Percentiles rank a stretch among this genome's conserved stretches.
Evolutionary conservation across 2,113 vertebrate genomes (phyloP).

Genomic region (Dascyllus trimaculatus): DNA sequence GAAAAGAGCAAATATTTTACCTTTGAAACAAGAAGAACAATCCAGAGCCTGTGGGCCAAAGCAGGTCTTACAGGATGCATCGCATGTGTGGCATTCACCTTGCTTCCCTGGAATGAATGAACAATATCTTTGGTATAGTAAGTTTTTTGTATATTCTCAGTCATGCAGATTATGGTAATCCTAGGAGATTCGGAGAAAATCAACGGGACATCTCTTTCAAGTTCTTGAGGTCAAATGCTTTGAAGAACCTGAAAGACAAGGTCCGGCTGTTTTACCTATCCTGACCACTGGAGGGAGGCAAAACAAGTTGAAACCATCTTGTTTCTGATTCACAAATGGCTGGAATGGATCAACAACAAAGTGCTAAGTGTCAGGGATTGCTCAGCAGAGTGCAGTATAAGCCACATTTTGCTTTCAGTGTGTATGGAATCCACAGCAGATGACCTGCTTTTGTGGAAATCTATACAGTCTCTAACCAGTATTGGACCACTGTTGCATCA

Average conservation of each 20-base stretch:
- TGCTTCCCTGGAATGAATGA: constrained; percentile 63
- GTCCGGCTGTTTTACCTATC: not conserved
- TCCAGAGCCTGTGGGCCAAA: constrained; percentile 81
- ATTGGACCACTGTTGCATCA: not conserved
- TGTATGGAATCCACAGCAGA: not conserved
- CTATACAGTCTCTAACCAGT: not conserved
- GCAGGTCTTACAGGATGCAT: constrained; percentile 78
- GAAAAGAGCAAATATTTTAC: constrained; percentile 35
- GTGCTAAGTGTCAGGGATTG: not conserved
- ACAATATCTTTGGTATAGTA: not conserved
- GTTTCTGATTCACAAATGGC: not conserved
- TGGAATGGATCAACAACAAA: not conserved
- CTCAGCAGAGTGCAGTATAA: no score
- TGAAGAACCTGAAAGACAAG: no score
- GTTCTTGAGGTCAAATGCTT: no score
- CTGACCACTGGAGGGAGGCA: constrained; percentile 43
- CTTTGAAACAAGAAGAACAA: constrained; percentile 81
- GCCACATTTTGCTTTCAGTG: not conserved
- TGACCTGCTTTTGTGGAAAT: no score
- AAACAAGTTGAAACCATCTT: not conserved
- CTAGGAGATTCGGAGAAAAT: no score
- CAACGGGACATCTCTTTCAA: no score
- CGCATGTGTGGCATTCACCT: constrained; percentile 69
- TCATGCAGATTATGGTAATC: no score
- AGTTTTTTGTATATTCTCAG: no score